These are phyloP conservation scores for Masticophis lateralis DNA, from an alignment of 2,797 vertebrate species.

Conservation along the genomic window DNA sequence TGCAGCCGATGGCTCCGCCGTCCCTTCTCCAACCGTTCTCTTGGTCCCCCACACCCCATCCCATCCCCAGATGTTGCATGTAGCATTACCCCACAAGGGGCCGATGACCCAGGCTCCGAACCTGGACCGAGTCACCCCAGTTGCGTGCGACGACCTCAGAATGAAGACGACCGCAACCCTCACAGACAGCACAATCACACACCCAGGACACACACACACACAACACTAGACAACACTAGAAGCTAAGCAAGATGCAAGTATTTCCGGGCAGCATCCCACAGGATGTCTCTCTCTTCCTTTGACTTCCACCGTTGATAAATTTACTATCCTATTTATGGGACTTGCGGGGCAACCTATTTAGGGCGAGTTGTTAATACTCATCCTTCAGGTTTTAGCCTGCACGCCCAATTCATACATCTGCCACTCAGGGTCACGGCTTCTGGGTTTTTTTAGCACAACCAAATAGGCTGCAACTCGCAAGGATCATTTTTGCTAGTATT, in stretches of 20 bases:
- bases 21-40: not conserved
- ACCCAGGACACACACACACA: not conserved
- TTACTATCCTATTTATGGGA: not conserved
- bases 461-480: not conserved
- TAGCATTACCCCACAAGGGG: not conserved
- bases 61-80: not conserved
- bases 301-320: not conserved
- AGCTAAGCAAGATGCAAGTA: not conserved
- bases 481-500: not conserved
- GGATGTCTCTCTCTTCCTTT: not conserved
- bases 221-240: not conserved
- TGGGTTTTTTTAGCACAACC: not conserved
- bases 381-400: not conserved
- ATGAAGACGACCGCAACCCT: not conserved
- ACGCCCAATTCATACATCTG: not conserved
- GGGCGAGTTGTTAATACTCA: not conserved
- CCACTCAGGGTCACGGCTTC: no score
- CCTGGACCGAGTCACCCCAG: not conserved
- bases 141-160: fast-evolving
- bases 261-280: not conserved
- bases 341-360: not conserved
- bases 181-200: not conserved
- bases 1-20: not conserved
- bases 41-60: not conserved
- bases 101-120: not conserved